Evolutionary conservation across 2,797 vertebrate genomes (phyloP).

Genomic region (Okamejei kenojei): DNA sequence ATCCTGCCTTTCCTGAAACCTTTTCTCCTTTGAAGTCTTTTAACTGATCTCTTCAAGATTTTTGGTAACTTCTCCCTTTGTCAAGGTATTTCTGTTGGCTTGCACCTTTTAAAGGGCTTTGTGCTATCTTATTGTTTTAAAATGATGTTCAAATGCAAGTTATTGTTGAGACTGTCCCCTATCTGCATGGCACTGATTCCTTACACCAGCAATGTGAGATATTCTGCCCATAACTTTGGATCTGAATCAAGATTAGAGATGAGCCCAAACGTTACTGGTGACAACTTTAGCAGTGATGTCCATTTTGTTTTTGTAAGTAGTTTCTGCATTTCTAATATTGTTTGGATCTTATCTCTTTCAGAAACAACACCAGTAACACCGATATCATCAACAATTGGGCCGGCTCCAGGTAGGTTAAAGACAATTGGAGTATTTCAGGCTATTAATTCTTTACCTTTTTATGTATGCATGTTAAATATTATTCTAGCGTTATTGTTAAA

Average conservation of each 20-base stretch:
- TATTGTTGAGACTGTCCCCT: background rate
- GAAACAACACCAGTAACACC: background rate
- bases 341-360: constrained; percentile 1
- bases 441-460: no score
- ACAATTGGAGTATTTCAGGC: no score
- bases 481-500: no score
- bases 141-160: background rate
- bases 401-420: background rate
- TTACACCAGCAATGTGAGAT: background rate
- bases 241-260: background rate
- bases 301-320: background rate
- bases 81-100: background rate
- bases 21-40: background rate
- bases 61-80: background rate
- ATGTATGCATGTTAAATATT: no score
- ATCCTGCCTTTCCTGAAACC: background rate
- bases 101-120: background rate
- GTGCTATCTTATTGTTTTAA: background rate
- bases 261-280: background rate
- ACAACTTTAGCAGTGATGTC: background rate
- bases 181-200: background rate
- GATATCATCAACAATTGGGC: background rate
- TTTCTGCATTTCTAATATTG: constrained; percentile 8
- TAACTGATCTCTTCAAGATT: background rate
- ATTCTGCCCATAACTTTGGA: background rate